Conservation (phyloP, 2,113 vertebrate genomes). For the Bolborhynchus lineola region DNA sequence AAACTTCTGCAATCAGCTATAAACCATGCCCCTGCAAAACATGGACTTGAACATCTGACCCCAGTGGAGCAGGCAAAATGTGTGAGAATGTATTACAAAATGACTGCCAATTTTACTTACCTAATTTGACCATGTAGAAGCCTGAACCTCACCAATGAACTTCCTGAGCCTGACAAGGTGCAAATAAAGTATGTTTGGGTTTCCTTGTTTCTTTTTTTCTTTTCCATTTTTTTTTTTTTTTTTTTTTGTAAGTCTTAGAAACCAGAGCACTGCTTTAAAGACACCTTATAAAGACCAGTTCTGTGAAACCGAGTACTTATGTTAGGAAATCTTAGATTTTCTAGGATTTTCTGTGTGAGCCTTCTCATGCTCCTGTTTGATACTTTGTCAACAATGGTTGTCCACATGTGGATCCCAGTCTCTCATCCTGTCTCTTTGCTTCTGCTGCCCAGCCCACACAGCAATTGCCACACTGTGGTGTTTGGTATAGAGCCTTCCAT, state of each 20-base stretch:
- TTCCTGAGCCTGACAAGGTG: background rate
- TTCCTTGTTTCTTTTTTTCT: background rate
- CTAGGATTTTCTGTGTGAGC: background rate
- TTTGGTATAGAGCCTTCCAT: background rate
- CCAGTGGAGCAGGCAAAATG: background rate
- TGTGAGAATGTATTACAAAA: background rate
- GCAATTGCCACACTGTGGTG: background rate
- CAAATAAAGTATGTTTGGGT: background rate
- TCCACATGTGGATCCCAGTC: rapidly evolving
- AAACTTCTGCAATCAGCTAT: background rate
- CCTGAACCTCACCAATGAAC: background rate
- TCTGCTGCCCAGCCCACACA: background rate
- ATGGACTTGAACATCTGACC: background rate
- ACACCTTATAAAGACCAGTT: background rate
- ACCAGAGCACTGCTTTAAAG: background rate
- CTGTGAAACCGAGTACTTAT: background rate
- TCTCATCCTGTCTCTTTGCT: background rate
- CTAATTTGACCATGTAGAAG: background rate
- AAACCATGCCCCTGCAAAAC: background rate
- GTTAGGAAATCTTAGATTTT: background rate
- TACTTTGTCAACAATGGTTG: background rate
- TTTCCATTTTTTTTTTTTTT: no score
- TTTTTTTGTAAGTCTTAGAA: background rate
- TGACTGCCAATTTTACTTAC: background rate
- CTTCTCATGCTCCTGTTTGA: background rate